Evolutionary conservation across 30 jellyfish, hydroid and myxozoan genomes (phyloP), one percentile per base, ranked within the genome.

Genomic region (Aurelia aurita): DNA sequence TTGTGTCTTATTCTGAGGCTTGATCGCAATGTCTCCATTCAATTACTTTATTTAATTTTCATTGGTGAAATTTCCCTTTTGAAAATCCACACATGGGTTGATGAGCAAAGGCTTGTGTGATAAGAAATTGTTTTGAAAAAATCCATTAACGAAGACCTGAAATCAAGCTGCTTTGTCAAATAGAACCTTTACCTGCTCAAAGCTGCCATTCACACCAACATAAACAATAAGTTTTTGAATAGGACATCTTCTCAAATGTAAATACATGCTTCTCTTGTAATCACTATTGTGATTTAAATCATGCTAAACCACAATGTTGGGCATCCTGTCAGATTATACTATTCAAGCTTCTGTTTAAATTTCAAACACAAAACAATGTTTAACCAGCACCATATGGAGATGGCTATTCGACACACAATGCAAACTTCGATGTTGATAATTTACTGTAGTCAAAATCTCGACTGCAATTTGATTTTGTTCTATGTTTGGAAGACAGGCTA

Each of bases 111-210:
- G 9, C 51, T 39, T 9, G 2, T 39, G 15, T 39, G 51, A 39
- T 39, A 39, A 39, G 16, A 39, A 7, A 39, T 39, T 39, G 51
- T 39, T 39, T 39, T 39, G 51, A 39, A 55, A 53, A n/a, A 22
- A 55, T 55, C 29, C 25, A 55, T 19, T 55, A 55, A n/a, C 0
- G 29, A 55, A 55, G 67, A 55, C 67, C 67, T 55, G 29, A 55
- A 55, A 63, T 29, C 86, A 71, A 82, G 85, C 80, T 51, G 86
- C 80, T 77, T 60, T 26, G 63, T 58, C 28, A 68, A 63, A 64
- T 49, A 65, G 76, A 65, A 63, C 46, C 82, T 23, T 63, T 49
- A 80, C 90, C 90, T 65, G 90, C 80, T 18, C 44, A n/a, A 28
- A 58, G 80, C 74, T 79, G 73, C 89, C 43, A 79, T 63, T 79